Percentiles rank a stretch among this genome's conserved stretches.
These are phyloP conservation scores for Pedionomus torquatus DNA, from an alignment of 2,113 vertebrate genomes.

Conservation along the genomic window DNA sequence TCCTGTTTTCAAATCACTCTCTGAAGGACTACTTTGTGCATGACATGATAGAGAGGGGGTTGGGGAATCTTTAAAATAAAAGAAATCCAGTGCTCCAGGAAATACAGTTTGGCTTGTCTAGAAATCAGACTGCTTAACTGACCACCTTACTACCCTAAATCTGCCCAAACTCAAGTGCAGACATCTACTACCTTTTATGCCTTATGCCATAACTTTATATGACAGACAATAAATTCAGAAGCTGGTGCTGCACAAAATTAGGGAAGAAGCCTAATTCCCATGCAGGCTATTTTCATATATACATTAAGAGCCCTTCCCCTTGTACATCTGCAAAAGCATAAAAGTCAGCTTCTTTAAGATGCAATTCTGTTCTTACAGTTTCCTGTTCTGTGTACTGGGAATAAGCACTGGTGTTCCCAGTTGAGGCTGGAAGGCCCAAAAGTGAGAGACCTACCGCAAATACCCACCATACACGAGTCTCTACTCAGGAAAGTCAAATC, in stretches of 20 bases:
- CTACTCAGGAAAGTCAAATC: neutral
- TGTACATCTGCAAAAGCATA: accelerated
- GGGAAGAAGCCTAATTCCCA: neutral
- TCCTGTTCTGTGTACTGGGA: neutral
- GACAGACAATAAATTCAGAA: neutral
- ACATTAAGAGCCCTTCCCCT: neutral
- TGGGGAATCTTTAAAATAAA: neutral
- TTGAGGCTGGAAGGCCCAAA: neutral
- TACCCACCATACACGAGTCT: neutral
- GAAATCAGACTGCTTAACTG: neutral
- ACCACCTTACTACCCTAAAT: neutral
- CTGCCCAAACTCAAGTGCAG: neutral
- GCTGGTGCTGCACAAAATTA: neutral
- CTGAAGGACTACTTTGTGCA: neutral
- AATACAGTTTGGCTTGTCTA: neutral
- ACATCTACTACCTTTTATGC: neutral
- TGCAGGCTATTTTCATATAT: neutral
- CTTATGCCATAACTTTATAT: neutral
- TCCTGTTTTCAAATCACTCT: neutral
- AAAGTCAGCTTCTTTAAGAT: neutral
- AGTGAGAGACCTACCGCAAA: neutral
- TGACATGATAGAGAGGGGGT: neutral
- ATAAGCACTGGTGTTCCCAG: neutral
- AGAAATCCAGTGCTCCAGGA: neutral
- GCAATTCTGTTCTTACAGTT: neutral